Base-by-base conservation (phyloP, 2,113 vertebrate species). In the Muscicapa adusta region DNA sequence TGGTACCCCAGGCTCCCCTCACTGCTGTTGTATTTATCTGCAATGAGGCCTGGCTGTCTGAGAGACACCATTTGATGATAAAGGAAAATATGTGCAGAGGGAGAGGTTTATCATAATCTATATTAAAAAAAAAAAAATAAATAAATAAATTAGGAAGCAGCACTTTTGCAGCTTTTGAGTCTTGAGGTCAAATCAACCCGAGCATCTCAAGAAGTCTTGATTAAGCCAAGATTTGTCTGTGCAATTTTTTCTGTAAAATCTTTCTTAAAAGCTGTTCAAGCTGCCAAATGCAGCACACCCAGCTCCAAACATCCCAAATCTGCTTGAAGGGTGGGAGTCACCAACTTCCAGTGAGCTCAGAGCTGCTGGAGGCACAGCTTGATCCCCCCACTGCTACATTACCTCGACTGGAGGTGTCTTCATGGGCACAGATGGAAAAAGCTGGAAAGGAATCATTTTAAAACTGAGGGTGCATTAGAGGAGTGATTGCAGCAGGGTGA, bases 381-480 rank as follows among this genome's bases (percentile, higher is more conserved):
- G 2, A 36, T 7, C 36, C 73, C 76, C 36, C 34, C 38, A 0
- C 43, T 28, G 74, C 63, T 24, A 0, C 14, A 9, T 72, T 22
- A 67, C 83, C 88, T 56, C 5, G 1, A 14, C 4, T 14, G 1
- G 9, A 80, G 60, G 74, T 20, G 72, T 73, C 63, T 42, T 74
- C 85, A 5, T 0, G 13, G 51, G 85, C 83, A 66, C 61, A 26
- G 79, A 84, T 61, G 89, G 91, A 60, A 77, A 70, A 60, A 40
- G 62, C 81, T 67, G 78, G 0, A 71, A 90, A 90, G 72, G 75
- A 95, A 96, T 85, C 45, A 9, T 84, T 71, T 86, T 7, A 13
- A 56, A 91, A 12, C 5, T 5, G 28, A 80, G 72, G 76, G 57
- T 85, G 90, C 90, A 86, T 96, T 93, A 88, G 91, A 25, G 38